A percentile compares a stretch with the other conserved stretches of the same genome.
Evolutionary conservation across 1,140 invertebrate species (phyloP).

Genomic region (Ladona fulva): DNA sequence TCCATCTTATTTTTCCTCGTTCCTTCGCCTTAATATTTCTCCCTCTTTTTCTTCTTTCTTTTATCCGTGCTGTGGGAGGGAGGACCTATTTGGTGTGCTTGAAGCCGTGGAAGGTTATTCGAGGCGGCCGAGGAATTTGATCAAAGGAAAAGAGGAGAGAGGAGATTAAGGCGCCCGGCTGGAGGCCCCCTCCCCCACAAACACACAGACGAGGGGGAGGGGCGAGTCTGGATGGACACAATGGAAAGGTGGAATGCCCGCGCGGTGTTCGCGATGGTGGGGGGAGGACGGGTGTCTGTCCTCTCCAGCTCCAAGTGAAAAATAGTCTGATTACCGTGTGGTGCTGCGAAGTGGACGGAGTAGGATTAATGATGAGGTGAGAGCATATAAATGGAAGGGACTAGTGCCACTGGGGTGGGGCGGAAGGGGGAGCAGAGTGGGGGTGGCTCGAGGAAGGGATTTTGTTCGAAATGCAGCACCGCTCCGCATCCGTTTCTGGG

Average conservation of each 20-base stretch:
- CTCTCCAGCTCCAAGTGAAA: constrained; percentile 2
- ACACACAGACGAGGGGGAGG: background rate
- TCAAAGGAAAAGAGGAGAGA: background rate
- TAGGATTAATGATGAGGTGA: background rate
- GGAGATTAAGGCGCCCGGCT: constrained; percentile 5
- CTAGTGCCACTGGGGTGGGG: background rate
- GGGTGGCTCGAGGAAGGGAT: background rate
- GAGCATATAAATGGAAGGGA: constrained; percentile 1
- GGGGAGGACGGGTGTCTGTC: background rate
- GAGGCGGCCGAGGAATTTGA: constrained; percentile 6
- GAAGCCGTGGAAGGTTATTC: background rate
- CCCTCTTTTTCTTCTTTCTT: no score
- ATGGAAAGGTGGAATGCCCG: background rate
- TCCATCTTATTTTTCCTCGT: no score
- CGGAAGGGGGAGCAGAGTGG: background rate
- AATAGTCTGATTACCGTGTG: constrained; percentile 1
- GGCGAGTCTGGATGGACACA: background rate
- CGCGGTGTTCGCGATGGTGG: background rate
- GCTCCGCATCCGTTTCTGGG: background rate
- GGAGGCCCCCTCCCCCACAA: background rate
- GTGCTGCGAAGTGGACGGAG: background rate
- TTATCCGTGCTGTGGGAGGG: background rate
- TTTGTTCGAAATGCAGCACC: background rate
- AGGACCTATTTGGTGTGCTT: background rate
- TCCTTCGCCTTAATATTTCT: no score